Base-by-base conservation (phyloP, 2,888 invertebrate genomes). In the Pammene fasciana region DNA sequence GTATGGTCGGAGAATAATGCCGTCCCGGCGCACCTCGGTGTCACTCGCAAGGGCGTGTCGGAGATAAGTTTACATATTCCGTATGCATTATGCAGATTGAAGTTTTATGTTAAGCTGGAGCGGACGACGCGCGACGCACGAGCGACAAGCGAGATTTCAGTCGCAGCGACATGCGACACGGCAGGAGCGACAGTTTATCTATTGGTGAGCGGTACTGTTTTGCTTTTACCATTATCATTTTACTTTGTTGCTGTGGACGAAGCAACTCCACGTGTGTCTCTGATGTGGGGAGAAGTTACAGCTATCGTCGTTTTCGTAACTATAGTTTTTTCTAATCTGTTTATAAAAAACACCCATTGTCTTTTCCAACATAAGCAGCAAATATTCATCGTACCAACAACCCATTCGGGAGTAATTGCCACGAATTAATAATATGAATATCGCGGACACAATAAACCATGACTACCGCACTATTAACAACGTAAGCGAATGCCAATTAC, bases 1-100 rank as follows among this genome's bases (percentile, higher is more conserved):
- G 87, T 89, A 88, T 86, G 82, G 83, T 83, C 81, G 78, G 84
- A 88, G 89, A 89, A 90, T 90, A 92, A 92, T 92, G 89, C 87
- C 87, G 89, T 89, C 89, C 89, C 77, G 90, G 87, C 91, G 82
- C 90, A 87, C 90, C 92, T 89, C 88, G 85, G 82, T 88, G 90
- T 90, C 91, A 90, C 88, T 82, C 80, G 84, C 84, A 87, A 88
- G 91, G 91, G 91, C 88, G 92, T 89, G 91, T 87, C 89, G 75
- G 80, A 89, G 90, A 90, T 90, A 89, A 89, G 88, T 91, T 90
- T 89, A 91, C 89, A 90, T 91, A 91, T 90, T 90, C 89, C 82
- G 87, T 88, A 91, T 92, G 90, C 89, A 92, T 92, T 91, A 92
- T 92, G 92, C 90, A 89, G 89, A 92, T 90, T 85, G 87, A 86